A percentile compares a stretch with the other conserved stretches of the same genome.
Conservation (phyloP, 1,140 invertebrate genomes). For the Hetaerina americana region DNA sequence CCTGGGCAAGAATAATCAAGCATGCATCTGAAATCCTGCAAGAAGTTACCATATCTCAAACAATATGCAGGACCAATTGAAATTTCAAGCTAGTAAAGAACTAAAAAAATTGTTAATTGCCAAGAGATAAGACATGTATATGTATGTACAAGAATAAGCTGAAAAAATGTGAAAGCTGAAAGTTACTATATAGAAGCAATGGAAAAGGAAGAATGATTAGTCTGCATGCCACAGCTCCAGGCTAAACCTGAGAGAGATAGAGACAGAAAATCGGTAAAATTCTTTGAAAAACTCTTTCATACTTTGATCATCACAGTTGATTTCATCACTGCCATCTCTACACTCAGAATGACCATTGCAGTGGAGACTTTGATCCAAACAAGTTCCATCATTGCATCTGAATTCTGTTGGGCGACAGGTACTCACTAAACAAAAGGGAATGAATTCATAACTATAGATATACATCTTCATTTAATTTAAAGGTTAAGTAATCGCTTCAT, state of each 20-base stretch:
- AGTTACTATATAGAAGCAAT: no score
- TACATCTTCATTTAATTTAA: conserved; percentile 14
- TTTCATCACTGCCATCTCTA: conserved; percentile 57
- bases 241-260: not conserved
- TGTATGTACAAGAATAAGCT: no score
- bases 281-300: not conserved
- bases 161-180: no score
- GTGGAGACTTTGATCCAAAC: conserved; percentile 24
- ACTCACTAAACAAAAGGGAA: conserved; percentile 4
- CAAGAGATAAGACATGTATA: no score
- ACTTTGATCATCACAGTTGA: conserved; percentile 6
- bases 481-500: conserved; percentile 21
- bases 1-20: no score
- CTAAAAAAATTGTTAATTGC: no score
- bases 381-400: conserved; percentile 30
- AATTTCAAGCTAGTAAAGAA: no score
- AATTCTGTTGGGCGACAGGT: conserved; percentile 27
- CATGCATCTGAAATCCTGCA: no score
- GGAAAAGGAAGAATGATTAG: no score
- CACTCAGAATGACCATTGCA: conserved; percentile 57
- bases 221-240: no score
- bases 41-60: no score
- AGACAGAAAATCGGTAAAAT: not conserved
- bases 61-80: no score
- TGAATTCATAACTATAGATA: conserved; percentile 7